Evolutionary conservation across 1,140 invertebrate species (phyloP).

Genomic region (Drosophila setifemur): DNA sequence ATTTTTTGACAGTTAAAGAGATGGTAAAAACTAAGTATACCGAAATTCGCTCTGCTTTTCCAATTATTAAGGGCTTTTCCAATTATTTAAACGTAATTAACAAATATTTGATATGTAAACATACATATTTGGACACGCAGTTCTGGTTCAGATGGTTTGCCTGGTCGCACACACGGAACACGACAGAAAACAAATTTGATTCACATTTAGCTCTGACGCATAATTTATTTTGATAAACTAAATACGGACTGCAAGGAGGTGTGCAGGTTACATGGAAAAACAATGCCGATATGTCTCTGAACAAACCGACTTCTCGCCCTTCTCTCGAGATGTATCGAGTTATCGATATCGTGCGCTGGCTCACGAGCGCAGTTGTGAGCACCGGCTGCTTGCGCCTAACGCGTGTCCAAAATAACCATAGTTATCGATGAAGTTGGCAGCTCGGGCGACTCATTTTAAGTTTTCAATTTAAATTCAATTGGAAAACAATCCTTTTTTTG

Average conservation of each 20-base stretch:
- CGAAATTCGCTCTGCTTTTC: too few relatives aligned
- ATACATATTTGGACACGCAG: slow-evolving; percentile 7
- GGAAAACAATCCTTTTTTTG: neutral
- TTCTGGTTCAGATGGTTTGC: too few relatives aligned
- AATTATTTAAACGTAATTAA: too few relatives aligned
- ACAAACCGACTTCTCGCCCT: too few relatives aligned
- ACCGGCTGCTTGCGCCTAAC: neutral
- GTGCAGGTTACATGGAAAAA: slow-evolving; percentile 5
- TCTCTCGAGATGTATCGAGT: too few relatives aligned
- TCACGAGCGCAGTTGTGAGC: neutral
- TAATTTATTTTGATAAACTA: slow-evolving; percentile 20
- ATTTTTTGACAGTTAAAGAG: too few relatives aligned
- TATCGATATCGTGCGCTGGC: too few relatives aligned
- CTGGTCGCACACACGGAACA: slow-evolving; percentile 5
- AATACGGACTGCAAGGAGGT: slow-evolving; percentile 5
- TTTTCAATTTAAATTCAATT: slow-evolving; percentile 30
- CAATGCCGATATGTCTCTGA: slow-evolving; percentile 3
- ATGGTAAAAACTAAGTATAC: too few relatives aligned
- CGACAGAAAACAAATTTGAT: slow-evolving; percentile 16
- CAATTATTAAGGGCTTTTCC: too few relatives aligned
- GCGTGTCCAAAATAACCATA: slow-evolving; percentile 38
- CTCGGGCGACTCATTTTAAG: slow-evolving; percentile 58
- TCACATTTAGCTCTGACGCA: slow-evolving; percentile 25
- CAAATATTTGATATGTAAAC: neutral
- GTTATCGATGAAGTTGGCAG: slow-evolving; percentile 52